Base-by-base conservation (phyloP, 2,113 vertebrate species). In the Ictalurus punctatus region DNA sequence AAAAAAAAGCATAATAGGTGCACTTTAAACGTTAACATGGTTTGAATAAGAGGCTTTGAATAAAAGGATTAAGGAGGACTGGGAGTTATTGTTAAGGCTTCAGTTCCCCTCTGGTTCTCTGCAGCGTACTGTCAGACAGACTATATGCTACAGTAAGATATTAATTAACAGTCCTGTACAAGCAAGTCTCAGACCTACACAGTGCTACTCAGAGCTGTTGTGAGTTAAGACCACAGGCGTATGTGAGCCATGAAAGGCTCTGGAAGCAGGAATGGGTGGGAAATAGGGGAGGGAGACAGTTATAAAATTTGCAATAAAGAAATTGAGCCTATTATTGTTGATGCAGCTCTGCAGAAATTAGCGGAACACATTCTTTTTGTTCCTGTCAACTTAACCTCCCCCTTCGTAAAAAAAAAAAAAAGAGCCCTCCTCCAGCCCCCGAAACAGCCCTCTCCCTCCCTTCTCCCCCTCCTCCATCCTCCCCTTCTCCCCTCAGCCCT, bases 281-380 rank as follows among this genome's bases (percentile, higher is more conserved):
- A 93, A 94, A 93, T 95, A 96, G 87, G 90, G 92, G 94, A 93
- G 93, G 93, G 95, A 95, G 94, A 92, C 90, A 94, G 95, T 95
- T 96, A 95, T 92, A 94, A 95, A 93, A 95, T 92, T 94, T 96
- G 94, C 94, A 95, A 94, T 92, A 94, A 95, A 94, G 95, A 97
- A 97, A 97, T 93, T 93, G 96, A 97, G 94, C 96, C 96, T 97
- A 96, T 97, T 97, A 97, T 95, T 96, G 96, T 96, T 96, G 95
- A 97, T 96, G 94, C 94, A 96, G 93, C 94, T 95, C 94, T 93
- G 94, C 93, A 96, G 95, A 97, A 97, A 97, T 96, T 97, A 97
- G 96, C 95, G 94, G 96, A 96, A 96, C 95, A 96, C 95, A 94
- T 96, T 97, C 96, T 96, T 96, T 96, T 97, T 96, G 96, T 97